Conservation (phyloP, 1,140 invertebrate species). For the Apis cerana region DNA sequence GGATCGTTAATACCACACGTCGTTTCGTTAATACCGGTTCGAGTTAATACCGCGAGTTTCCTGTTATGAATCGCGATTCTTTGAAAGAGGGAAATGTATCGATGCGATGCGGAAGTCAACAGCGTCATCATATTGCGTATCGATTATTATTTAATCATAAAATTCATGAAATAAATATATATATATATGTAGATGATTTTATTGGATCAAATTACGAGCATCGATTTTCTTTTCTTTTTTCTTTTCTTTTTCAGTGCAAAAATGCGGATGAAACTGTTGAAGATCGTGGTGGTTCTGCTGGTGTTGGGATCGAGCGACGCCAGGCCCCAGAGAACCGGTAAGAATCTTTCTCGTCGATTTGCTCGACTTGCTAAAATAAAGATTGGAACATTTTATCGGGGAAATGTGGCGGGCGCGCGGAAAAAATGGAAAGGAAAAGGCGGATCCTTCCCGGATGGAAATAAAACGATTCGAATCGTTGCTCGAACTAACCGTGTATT, state of each 20-base stretch:
- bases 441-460: background rate
- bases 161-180: no score
- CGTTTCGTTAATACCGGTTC: no score
- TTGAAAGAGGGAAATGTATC: no score
- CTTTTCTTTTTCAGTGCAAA: conserved; percentile 74
- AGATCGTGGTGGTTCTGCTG: conserved; percentile 69
- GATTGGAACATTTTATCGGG: background rate
- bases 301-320: conserved; percentile 68
- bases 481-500: background rate
- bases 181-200: no score
- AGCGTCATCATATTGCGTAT: no score
- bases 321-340: conserved; percentile 75
- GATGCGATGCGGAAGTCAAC: no score
- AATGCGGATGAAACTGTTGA: conserved; percentile 73
- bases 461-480: background rate
- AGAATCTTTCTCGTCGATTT: conserved; percentile 39
- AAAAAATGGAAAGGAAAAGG: conserved; percentile 6
- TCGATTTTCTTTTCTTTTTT: background rate
- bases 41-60: no score
- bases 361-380: no score
- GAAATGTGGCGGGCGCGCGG: background rate
- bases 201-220: no score
- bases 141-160: no score
- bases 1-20: no score
- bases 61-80: no score